phyloP scores from a whole-genome alignment of 2,888 invertebrate species.

The Zygaena filipendulae region DNA sequence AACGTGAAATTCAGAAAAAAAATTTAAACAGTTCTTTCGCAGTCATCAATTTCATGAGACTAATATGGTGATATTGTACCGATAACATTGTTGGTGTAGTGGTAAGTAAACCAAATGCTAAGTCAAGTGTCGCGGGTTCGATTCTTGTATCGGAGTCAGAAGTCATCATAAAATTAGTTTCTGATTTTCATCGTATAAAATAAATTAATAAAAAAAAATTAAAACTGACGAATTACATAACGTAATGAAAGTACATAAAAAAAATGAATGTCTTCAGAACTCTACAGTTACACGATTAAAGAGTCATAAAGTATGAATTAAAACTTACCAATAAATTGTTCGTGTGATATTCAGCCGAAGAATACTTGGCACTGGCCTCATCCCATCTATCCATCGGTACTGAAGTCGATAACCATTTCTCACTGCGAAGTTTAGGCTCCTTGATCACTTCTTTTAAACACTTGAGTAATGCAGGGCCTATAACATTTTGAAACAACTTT shows the following conservation, averaged over 20 bases:
- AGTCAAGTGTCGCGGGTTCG: too few species aligned
- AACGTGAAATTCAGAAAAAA: too few species aligned
- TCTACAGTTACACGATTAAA: background rate
- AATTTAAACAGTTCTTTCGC: too few species aligned
- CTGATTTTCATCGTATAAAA: background rate
- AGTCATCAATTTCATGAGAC: too few species aligned
- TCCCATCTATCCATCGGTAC: slow-evolving; percentile 65
- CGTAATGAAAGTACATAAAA: background rate
- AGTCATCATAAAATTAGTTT: too few species aligned
- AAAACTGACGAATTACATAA: background rate
- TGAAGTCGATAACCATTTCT: slow-evolving; percentile 87
- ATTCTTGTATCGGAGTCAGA: too few species aligned
- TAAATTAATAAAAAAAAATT: background rate
- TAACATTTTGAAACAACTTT: too few species aligned
- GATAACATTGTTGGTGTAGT: too few species aligned
- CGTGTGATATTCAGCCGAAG: slow-evolving; percentile 86
- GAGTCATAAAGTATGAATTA: too few species aligned
- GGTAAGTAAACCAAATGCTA: too few species aligned
- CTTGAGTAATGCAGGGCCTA: slow-evolving; percentile 54
- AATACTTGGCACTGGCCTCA: slow-evolving; percentile 44
- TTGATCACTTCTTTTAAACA: slow-evolving; percentile 71
- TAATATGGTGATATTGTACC: too few species aligned
- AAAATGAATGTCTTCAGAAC: background rate
- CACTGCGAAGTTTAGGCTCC: slow-evolving; percentile 72
- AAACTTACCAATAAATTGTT: slow-evolving; percentile 76